Conservation (phyloP, 2,113 vertebrate species). For the Pelodiscus sinensis region DNA sequence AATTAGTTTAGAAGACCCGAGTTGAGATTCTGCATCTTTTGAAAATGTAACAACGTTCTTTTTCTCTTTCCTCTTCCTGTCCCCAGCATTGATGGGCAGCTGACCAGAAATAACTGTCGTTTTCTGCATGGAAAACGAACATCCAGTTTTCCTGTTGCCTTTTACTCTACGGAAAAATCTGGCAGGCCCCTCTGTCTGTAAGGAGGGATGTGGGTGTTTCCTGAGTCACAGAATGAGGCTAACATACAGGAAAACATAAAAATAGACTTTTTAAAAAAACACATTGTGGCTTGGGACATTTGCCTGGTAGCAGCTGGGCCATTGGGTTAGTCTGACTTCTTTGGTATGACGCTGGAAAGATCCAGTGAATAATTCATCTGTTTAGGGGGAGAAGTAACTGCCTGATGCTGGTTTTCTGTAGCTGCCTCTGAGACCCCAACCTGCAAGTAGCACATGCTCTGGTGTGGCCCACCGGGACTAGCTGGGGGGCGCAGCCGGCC, state of each 20-base stretch:
- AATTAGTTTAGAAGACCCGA: slow-evolving; percentile 12
- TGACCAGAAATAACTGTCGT: background rate
- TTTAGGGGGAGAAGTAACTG: background rate
- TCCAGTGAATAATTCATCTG: slow-evolving; percentile 2
- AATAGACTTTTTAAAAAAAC: slow-evolving; percentile 21
- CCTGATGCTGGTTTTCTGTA: background rate
- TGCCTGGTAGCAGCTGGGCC: slow-evolving; percentile 7
- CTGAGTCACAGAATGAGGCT: slow-evolving; percentile 63
- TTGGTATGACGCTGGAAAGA: background rate
- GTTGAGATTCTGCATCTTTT: slow-evolving; percentile 18
- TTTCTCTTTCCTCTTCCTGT: background rate
- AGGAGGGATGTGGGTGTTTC: slow-evolving; percentile 70
- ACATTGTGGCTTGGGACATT: background rate
- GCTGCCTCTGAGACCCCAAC: background rate
- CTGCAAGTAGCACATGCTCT: background rate
- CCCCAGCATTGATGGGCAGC: background rate
- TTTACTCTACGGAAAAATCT: slow-evolving; percentile 70
- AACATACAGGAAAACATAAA: slow-evolving; percentile 61
- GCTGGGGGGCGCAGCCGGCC: background rate
- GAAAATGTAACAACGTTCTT: background rate
- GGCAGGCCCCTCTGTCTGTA: slow-evolving; percentile 47
- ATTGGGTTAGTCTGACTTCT: background rate
- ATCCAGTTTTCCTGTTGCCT: slow-evolving; percentile 64
- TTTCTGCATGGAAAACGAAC: slow-evolving; percentile 58
- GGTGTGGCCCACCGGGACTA: background rate